Conservation (phyloP, 2,113 vertebrate genomes). For the Recurvirostra avosetta region DNA sequence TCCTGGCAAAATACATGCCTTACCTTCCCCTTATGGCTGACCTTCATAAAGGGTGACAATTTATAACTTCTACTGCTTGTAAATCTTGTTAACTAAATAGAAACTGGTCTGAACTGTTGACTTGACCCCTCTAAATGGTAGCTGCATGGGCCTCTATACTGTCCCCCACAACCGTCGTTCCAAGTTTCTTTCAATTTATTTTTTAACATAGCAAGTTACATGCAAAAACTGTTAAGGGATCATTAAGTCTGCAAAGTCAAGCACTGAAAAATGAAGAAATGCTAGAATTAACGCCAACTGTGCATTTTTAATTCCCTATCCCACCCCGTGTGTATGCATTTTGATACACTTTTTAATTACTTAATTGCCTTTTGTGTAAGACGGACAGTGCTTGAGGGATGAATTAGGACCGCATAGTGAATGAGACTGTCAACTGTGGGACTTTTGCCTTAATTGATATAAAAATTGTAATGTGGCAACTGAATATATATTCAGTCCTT, state of each 20-base stretch:
- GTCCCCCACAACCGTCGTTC: not conserved
- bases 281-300: not conserved
- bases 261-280: not conserved
- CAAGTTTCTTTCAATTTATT: not conserved
- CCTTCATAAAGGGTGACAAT: not conserved
- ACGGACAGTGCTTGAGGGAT: not conserved
- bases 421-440: not conserved
- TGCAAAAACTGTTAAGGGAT: not conserved
- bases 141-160: not conserved
- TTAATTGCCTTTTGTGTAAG: not conserved
- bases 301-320: not conserved
- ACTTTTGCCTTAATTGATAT: not conserved
- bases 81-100: not conserved
- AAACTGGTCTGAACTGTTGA: not conserved
- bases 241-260: not conserved
- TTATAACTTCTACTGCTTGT: not conserved
- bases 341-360: constrained; percentile 11
- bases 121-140: not conserved
- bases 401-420: not conserved
- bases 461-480: not conserved
- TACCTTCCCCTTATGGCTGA: not conserved
- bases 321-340: not conserved
- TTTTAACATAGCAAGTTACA: not conserved
- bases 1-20: not conserved
- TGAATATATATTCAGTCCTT: not conserved